Conservation (phyloP, 2,888 invertebrate species). For the Halictus quadricinctus region DNA sequence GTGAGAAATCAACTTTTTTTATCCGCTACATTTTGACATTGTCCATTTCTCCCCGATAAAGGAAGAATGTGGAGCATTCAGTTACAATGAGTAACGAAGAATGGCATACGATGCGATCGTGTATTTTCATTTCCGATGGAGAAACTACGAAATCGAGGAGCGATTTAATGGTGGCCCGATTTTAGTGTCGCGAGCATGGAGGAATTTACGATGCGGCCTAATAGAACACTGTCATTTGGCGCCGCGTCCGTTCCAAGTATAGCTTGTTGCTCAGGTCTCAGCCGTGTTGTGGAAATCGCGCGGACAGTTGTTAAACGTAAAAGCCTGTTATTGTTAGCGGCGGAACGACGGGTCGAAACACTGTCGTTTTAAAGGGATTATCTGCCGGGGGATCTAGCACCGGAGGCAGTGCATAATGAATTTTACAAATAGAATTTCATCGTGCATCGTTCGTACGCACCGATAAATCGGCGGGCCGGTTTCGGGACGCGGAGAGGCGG, state of each 20-base stretch:
- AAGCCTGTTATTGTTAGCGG: conserved; percentile 10
- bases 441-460: conserved; percentile 29
- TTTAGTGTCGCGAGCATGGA: neutral
- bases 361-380: conserved; percentile 39
- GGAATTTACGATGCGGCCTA: neutral
- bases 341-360: conserved; percentile 7
- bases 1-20: neutral
- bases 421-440: conserved; percentile 59
- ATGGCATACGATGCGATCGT: neutral
- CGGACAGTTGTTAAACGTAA: conserved; percentile 2
- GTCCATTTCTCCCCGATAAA: neutral
- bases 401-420: conserved; percentile 29
- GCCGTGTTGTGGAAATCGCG: neutral
- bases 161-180: neutral
- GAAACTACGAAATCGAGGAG: neutral
- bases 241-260: neutral
- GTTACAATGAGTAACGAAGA: neutral
- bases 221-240: neutral
- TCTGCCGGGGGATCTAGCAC: conserved; percentile 17
- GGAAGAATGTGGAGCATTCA: neutral
- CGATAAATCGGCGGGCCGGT: conserved; percentile 38
- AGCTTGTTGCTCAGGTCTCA: conserved; percentile 7
- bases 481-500: neutral
- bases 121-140: neutral
- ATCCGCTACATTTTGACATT: neutral